These are phyloP conservation scores for Mormoops blainvillei DNA, from an alignment of 2,113 vertebrate species.

Conservation along the genomic window DNA sequence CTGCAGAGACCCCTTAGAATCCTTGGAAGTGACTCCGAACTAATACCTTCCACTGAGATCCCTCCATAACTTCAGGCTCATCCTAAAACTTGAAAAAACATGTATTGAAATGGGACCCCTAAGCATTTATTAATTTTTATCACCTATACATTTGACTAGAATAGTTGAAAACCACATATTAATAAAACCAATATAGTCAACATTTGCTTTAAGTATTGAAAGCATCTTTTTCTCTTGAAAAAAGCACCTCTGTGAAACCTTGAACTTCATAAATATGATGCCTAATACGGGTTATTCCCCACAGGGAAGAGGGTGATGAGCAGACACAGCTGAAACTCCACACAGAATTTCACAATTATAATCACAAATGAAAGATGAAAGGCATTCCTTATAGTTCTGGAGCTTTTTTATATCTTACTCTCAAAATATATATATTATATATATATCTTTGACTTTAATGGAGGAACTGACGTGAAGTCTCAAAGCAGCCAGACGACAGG, in stretches of 20 bases:
- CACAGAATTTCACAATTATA: neutral
- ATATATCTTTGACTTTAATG: neutral
- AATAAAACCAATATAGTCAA: neutral
- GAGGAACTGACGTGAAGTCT: slow-evolving; percentile 17
- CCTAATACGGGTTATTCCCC: neutral
- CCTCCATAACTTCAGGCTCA: neutral
- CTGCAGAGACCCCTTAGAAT: neutral
- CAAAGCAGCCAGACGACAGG: slow-evolving; percentile 33
- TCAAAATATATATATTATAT: neutral
- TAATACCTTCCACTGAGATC: neutral
- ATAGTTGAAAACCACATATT: neutral
- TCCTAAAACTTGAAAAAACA: neutral
- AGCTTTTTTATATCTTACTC: neutral
- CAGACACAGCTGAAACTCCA: neutral
- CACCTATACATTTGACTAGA: neutral
- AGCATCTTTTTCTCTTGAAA: neutral
- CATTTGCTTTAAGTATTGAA: neutral
- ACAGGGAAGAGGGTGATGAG: neutral
- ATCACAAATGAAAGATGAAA: neutral
- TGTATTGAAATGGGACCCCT: neutral
- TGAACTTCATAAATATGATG: neutral
- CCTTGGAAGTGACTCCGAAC: neutral
- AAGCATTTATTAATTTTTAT: neutral
- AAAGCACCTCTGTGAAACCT: neutral
- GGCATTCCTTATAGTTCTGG: neutral